phyloP scores from a whole-genome alignment of 2,113 vertebrate genomes.

The Naja naja region DNA sequence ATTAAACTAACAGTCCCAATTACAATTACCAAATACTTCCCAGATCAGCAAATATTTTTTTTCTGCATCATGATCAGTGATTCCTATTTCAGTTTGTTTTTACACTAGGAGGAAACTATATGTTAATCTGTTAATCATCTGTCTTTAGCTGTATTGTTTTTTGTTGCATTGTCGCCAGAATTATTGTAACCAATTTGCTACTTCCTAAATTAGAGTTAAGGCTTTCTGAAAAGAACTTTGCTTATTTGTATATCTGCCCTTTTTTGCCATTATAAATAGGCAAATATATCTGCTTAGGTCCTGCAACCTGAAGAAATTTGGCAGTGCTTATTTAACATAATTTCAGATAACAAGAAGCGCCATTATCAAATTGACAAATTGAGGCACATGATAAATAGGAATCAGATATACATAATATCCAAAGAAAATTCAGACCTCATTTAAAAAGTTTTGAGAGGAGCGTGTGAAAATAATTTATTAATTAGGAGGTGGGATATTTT shows the following conservation, averaged over 20 bases:
- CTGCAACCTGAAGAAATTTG: neutral
- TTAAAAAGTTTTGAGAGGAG: neutral
- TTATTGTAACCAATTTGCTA: neutral
- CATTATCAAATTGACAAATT: neutral
- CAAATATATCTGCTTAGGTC: neutral
- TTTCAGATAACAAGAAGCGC: neutral
- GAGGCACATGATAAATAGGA: neutral
- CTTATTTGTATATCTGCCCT: neutral
- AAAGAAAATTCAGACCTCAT: neutral
- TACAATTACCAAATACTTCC: too few species aligned
- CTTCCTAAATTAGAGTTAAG: neutral
- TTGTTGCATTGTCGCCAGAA: conserved; percentile 16
- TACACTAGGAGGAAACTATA: neutral
- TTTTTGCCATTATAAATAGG: neutral
- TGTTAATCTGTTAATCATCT: neutral
- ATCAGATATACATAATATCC: neutral
- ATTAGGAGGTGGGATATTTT: neutral
- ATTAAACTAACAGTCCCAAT: too few species aligned
- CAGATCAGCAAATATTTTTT: neutral
- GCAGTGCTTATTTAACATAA: neutral
- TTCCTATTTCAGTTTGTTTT: neutral
- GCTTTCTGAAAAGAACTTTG: neutral
- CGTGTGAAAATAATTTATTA: conserved; percentile 23
- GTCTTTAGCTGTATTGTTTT: neutral
- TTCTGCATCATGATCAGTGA: neutral